These are phyloP conservation scores for Dilophus febrilis DNA, from an alignment of 2,888 invertebrate genomes.

Conservation along the genomic window DNA sequence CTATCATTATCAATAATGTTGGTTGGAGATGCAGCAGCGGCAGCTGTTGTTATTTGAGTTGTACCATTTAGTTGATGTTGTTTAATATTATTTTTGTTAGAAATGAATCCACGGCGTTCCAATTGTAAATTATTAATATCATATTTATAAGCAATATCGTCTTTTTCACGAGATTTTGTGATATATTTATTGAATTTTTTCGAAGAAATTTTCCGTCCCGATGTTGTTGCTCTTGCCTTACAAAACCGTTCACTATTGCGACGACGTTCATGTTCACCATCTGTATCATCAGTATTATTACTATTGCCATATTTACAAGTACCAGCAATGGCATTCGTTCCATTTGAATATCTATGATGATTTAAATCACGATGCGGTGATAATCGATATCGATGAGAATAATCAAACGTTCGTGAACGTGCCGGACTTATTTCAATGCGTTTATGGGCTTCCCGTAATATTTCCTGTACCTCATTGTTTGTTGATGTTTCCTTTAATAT, in stretches of 20 bases:
- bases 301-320: slow-evolving; percentile 26
- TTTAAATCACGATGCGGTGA: slow-evolving; percentile 22
- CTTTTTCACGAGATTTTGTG: slow-evolving; percentile 12
- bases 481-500: slow-evolving; percentile 5
- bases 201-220: slow-evolving; percentile 29
- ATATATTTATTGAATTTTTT: slow-evolving; percentile 17
- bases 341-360: slow-evolving; percentile 21
- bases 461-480: slow-evolving; percentile 12
- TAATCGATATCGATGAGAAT: slow-evolving; percentile 16
- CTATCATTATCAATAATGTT: slow-evolving; percentile 1
- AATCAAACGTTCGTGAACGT: slow-evolving; percentile 17
- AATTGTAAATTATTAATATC: slow-evolving; percentile 26
- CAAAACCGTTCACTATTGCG: slow-evolving; percentile 47
- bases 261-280: slow-evolving; percentile 34
- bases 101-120: slow-evolving; percentile 27
- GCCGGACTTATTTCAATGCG: slow-evolving; percentile 27
- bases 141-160: slow-evolving; percentile 28
- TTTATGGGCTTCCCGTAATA: slow-evolving; percentile 18
- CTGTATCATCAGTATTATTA: slow-evolving; percentile 24
- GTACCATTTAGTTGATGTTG: background rate
- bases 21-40: background rate
- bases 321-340: slow-evolving; percentile 30
- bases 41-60: background rate
- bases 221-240: slow-evolving; percentile 39
- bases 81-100: slow-evolving; percentile 17